Base-by-base conservation (phyloP, 2,888 invertebrate species). In the Yponomeuta cagnagella region DNA sequence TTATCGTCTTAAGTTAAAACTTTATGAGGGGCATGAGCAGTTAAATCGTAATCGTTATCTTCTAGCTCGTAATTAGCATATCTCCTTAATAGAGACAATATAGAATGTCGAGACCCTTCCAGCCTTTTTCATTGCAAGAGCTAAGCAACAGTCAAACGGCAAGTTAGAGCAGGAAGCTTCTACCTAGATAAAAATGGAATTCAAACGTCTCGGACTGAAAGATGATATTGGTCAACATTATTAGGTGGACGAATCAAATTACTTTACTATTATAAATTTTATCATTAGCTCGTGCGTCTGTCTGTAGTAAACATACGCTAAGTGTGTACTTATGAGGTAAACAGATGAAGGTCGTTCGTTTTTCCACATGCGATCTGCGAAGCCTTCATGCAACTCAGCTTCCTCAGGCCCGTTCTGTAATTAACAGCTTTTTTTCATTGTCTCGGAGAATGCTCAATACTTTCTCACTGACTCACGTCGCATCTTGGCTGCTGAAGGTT, bases 401-500 rank as follows among this genome's bases (percentile, higher is more conserved):
- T 73, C 70, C 43, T 68, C 70, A 58, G 72, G 78, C 79, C 76
- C 72, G 81, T 81, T 77, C 73, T 68, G 71, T 76, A 77, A 80
- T 79, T 76, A 81, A 76, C 78, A 75, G 79, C 79, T 79, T 78
- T 75, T 74, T 73, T 76, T 81, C 79, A 80, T 82, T 77, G 79
- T 75, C 75, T 69, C 71, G 72, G 73, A 75, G 76, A 75, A 77
- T 76, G 52, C 73, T 76, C 74, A 15, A 82, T 82, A 80, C 81
- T 83, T 82, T 84, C 81, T 81, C 79, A 78, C 78, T 80, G 77
- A 80, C 79, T 81, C 81, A 77, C 74, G 75, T 74, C 76, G 77
- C 72, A 72, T 70, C 48, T 58, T 71, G 65, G 43, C 71, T 58
- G 58, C 70, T 70, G 70, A 65, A 65, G 30, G 31, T 65, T 65